Percentiles rank a stretch among this genome's conserved stretches.
phyloP scores from a whole-genome alignment of 2,113 vertebrate genomes.

The Melospiza melodia region DNA sequence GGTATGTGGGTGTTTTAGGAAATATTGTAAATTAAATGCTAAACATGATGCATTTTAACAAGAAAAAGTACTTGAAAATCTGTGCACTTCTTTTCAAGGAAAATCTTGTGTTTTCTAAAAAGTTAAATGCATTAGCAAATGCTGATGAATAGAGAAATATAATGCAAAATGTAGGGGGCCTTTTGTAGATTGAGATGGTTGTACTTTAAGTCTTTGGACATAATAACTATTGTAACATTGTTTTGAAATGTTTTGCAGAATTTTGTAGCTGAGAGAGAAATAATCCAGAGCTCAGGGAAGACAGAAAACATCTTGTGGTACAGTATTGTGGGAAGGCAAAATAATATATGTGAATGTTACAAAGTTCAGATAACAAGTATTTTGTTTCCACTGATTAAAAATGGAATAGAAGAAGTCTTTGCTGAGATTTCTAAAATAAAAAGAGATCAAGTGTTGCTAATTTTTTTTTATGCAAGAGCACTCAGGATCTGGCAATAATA shows the following conservation, averaged over 20 bases:
- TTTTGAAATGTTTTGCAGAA: background rate
- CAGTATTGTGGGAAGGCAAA: background rate
- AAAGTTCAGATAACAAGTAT: background rate
- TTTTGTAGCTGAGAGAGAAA: background rate
- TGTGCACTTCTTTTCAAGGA: background rate
- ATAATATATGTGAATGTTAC: background rate
- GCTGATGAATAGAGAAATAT: background rate
- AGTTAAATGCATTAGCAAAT: background rate
- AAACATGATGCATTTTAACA: background rate
- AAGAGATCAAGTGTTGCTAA: background rate
- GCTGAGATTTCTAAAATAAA: background rate
- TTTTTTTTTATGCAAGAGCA: background rate
- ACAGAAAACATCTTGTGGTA: background rate
- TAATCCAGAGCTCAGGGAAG: background rate
- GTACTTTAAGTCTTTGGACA: background rate
- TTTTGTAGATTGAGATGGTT: background rate
- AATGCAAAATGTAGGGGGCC: background rate
- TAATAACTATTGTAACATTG: background rate
- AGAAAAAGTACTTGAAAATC: background rate
- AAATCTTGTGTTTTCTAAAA: background rate
- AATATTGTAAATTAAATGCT: background rate
- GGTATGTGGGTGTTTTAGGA: accelerated
- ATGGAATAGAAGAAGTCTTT: background rate
- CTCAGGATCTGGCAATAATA: background rate
- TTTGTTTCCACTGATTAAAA: background rate